Conservation (phyloP, 2,797 vertebrate genomes). For the Perdix hodgsoniae region DNA sequence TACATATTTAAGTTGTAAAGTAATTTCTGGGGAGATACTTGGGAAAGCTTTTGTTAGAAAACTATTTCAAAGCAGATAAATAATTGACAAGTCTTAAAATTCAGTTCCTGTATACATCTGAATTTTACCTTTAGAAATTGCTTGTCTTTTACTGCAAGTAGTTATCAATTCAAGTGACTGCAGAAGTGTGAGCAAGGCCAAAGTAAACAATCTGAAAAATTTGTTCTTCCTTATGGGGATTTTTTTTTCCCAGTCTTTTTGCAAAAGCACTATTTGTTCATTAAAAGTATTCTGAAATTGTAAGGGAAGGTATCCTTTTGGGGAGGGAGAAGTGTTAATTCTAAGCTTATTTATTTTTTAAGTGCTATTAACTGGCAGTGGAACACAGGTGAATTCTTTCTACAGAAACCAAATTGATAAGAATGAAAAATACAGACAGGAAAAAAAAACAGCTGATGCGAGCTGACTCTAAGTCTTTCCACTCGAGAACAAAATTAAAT, state of each 20-base stretch:
- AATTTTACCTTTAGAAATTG: neutral
- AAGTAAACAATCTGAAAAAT: neutral
- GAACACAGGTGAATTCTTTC: neutral
- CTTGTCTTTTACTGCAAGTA: neutral
- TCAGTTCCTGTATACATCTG: neutral
- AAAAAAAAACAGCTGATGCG: neutral
- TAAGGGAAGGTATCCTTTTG: neutral
- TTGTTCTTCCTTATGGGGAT: neutral
- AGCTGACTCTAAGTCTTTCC: neutral
- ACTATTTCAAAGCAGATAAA: neutral
- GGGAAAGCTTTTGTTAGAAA: neutral
- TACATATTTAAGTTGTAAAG: neutral
- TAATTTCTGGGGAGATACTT: neutral
- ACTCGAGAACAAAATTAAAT: slow-evolving; percentile 23
- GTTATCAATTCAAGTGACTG: neutral
- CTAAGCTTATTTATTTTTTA: neutral
- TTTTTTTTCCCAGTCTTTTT: neutral
- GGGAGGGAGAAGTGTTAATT: neutral
- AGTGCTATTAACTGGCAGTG: neutral
- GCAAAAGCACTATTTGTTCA: neutral
- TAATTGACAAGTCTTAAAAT: neutral
- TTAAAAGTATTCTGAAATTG: neutral
- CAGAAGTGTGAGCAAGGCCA: neutral
- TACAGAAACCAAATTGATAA: neutral
- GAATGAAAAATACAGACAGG: neutral